These are phyloP conservation scores for Drosophila flavopinicola DNA, from an alignment of 2,888 invertebrate genomes.

Conservation along the genomic window DNA sequence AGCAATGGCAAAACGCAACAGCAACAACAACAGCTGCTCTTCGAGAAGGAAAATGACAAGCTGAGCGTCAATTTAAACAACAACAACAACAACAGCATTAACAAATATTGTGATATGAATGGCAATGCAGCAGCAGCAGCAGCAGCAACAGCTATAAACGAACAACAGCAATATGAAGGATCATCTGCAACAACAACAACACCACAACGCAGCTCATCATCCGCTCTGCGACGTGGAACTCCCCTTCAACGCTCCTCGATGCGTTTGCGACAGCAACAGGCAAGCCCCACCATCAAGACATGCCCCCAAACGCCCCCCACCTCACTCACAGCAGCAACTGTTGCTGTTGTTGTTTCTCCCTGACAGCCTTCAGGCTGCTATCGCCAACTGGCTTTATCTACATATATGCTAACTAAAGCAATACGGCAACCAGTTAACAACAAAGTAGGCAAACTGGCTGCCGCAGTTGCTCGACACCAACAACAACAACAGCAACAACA, in stretches of 20 bases:
- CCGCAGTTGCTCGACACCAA: conserved; percentile 20
- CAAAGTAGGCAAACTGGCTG: conserved; percentile 71
- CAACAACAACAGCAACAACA: conserved; percentile 1
- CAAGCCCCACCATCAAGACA: conserved; percentile 79
- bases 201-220: conserved; percentile 55
- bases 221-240: conserved; percentile 74
- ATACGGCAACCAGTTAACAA: conserved; percentile 63
- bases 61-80: conserved; percentile 34
- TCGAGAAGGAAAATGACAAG: conserved; percentile 48
- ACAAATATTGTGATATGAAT: conserved; percentile 60
- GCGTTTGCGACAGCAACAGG: conserved; percentile 83
- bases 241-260: conserved; percentile 78
- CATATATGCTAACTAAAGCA: conserved; percentile 30
- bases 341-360: conserved; percentile 16
- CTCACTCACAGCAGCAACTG: conserved; percentile 21
- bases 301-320: conserved; percentile 3
- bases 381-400: conserved; percentile 52
- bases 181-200: conserved; percentile 41
- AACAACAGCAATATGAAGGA: conserved; percentile 30
- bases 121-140: conserved; percentile 50
- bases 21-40: conserved; percentile 24
- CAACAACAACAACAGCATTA: conserved; percentile 44
- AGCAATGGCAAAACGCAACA: conserved; percentile 23
- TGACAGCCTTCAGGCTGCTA: conserved; percentile 48
- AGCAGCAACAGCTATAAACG: conserved; percentile 20